Evolutionary conservation across 64 coral and sea anemone species (phyloP), one percentile per base, ranked within the genome.

Genomic region (Porites australiensis): DNA sequence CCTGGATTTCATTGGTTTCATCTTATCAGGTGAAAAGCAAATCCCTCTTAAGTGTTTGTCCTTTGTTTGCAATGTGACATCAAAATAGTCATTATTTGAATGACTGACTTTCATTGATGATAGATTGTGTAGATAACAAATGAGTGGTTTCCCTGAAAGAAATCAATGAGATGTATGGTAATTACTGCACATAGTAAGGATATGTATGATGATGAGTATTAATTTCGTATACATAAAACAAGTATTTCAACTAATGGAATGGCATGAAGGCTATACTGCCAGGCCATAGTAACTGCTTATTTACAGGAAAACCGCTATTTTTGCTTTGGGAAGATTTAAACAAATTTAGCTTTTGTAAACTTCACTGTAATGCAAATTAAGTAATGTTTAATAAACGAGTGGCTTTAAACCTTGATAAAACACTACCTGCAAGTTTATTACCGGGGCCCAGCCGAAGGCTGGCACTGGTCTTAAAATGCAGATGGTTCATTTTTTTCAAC

Each of bases 21-120:
- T 60, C 69, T 91, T 92, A 64, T 84, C 70, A 64, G 90, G 55
- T 12, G 49, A 86, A 86, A 92, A 92, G 61, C 70, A 50, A 13
- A 86, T 58, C 16, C 23, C 71, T 65, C 58, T 67, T 6, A 92
- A 48, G 7, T 19, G 58, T 81, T 57, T 90, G 45, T 77, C 55
- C 50, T 77, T 89, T 43, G 68, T 88, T 74, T 88, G 77, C 60
- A 72, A 72, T 72, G 58, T 90, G 13, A 90, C 89, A 91, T 91
- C 89, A 82, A 82, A 91, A 79, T 90, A 80, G 55, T 47, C 47
- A 21, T 90, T 90, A n/a, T 90, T 90, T 37, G 57, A 51, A 64
- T 90, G 88, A 80, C 77, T 90, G 16, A 27, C 23, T 79, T 90
- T 90, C 46, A 90, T 79, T 8, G 37, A 49, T 69, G 88, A 90